Conservation (phyloP, 2,113 vertebrate species). For the Pseudonaja textilis region DNA sequence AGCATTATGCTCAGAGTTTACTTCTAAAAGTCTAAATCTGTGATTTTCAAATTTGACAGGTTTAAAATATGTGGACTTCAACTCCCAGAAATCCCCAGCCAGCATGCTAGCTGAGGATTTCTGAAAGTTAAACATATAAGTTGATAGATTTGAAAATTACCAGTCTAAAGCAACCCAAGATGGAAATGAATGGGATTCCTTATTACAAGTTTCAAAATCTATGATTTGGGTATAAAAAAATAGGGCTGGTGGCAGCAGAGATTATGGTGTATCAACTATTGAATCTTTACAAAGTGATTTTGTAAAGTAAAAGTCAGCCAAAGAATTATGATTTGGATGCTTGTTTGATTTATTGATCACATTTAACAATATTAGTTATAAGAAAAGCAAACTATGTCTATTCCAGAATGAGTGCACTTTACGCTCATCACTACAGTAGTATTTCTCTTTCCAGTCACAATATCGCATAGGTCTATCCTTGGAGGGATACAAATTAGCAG, state of each 20-base stretch:
- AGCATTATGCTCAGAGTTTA: background rate
- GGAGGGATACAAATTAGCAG: slow-evolving; percentile 29
- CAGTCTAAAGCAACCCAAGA: background rate
- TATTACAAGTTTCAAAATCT: background rate
- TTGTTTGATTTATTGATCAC: background rate
- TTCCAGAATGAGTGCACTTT: background rate
- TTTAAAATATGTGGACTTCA: background rate
- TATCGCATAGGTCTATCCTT: background rate
- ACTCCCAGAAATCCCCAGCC: background rate
- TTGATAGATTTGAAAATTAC: background rate
- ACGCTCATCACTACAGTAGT: background rate
- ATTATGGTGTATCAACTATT: background rate
- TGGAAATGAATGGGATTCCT: background rate
- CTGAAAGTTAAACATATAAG: background rate
- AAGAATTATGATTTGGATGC: background rate
- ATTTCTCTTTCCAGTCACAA: background rate
- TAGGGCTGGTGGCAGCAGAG: background rate
- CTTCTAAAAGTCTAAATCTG: background rate
- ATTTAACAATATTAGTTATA: background rate
- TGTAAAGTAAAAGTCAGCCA: background rate
- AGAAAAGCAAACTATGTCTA: background rate
- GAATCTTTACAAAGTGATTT: background rate
- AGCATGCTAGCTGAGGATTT: background rate
- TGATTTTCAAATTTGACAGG: background rate
- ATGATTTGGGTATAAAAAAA: background rate